Percentiles rank a stretch among this genome's conserved stretches.
Conservation (phyloP, 30 jellyfish, hydroid and myxozoan genomes). For the Chironex yamaguchii region DNA sequence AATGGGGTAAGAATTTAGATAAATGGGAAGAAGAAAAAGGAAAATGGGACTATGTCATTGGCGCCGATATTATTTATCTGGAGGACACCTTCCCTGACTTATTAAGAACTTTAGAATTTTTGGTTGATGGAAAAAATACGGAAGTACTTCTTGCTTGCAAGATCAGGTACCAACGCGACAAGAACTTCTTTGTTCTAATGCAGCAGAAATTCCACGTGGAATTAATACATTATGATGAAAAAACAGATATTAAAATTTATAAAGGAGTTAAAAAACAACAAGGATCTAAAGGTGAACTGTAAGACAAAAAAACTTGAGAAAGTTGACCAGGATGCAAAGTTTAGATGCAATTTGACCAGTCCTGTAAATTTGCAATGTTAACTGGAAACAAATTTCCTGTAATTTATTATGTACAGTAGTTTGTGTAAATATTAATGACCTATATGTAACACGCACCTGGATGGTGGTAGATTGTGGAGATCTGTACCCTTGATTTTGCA, state of each 20-base stretch:
- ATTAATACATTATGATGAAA: slow-evolving; percentile 28
- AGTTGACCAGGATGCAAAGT: no score
- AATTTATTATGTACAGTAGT: no score
- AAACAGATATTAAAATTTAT: slow-evolving; percentile 62
- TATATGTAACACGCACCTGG: no score
- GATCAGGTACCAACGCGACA: slow-evolving; percentile 69
- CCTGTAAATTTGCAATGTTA: no score
- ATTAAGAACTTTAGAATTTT: slow-evolving; percentile 57
- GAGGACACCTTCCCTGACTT: slow-evolving; percentile 70
- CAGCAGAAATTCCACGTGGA: slow-evolving; percentile 34
- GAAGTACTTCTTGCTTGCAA: slow-evolving; percentile 59
- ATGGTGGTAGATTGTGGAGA: no score
- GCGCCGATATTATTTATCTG: slow-evolving; percentile 86
- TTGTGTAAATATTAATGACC: no score
- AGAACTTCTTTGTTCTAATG: slow-evolving; percentile 49
- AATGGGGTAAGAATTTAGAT: slow-evolving; percentile 78
- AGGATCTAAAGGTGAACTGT: no score
- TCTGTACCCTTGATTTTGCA: no score
- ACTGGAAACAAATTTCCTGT: no score
- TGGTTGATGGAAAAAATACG: slow-evolving; percentile 44
- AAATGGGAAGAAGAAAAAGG: slow-evolving; percentile 32
- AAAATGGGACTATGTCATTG: slow-evolving; percentile 81
- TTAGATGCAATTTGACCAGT: no score
- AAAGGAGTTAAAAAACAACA: no score
- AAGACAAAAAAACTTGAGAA: no score